Conservation (phyloP, 2,797 vertebrate species). For the Etheostoma nigrum region DNA sequence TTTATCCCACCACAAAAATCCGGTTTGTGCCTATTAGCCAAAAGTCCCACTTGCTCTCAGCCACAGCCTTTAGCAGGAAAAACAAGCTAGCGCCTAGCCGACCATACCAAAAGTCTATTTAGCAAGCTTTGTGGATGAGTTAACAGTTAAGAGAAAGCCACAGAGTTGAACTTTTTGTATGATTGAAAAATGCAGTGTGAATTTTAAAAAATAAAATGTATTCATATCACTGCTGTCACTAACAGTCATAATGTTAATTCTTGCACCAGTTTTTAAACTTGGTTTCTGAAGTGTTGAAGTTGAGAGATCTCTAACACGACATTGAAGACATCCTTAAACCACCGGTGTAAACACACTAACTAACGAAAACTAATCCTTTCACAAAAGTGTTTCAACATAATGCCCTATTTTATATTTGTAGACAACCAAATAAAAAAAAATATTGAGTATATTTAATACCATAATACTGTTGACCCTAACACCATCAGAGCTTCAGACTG, state of each 20-base stretch:
- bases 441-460: neutral
- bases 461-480: neutral
- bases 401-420: neutral
- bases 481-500: neutral
- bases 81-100: neutral
- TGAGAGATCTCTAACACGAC: neutral
- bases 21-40: slow-evolving; percentile 10
- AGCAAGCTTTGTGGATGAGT: neutral
- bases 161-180: neutral
- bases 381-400: neutral
- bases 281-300: neutral
- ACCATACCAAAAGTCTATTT: neutral
- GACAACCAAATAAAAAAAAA: neutral
- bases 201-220: neutral
- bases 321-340: slow-evolving; percentile 1
- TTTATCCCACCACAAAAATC: neutral
- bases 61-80: neutral
- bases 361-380: neutral
- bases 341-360: neutral
- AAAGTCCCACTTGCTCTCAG: neutral
- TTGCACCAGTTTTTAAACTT: no score
- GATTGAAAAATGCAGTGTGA: neutral
- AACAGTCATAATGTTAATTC: neutral
- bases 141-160: neutral
- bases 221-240: neutral